A percentile compares a stretch with the other conserved stretches of the same genome.
phyloP scores from a whole-genome alignment of 2,888 invertebrate genomes.

The Caenorhabditis panamensis region DNA sequence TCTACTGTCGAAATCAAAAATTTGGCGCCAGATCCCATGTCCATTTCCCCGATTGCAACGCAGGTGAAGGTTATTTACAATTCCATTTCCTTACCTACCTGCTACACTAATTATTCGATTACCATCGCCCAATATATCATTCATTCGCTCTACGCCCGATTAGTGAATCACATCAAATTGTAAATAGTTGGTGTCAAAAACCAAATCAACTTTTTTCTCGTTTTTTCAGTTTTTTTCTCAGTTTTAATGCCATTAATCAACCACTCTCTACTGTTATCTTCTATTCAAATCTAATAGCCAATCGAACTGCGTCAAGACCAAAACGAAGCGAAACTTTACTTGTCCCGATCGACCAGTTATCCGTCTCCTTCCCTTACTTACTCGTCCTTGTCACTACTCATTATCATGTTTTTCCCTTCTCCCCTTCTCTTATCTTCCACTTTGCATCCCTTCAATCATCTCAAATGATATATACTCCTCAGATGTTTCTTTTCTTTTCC shows the following conservation, averaged over 20 bases:
- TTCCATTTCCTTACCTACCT: not conserved
- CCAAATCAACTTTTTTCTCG: constrained; percentile 6
- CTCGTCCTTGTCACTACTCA: constrained; percentile 59
- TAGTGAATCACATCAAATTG: not conserved
- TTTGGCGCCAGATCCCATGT: constrained; percentile 30
- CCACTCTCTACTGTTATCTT: constrained; percentile 32
- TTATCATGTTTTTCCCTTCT: constrained; percentile 49
- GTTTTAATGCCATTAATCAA: constrained; percentile 37
- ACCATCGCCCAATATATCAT: constrained; percentile 13
- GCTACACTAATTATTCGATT: constrained; percentile 31
- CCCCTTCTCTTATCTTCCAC: constrained; percentile 15
- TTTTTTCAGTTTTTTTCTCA: not conserved
- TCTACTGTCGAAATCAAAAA: constrained; percentile 20
- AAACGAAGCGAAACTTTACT: constrained; percentile 31
- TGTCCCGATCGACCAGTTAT: constrained; percentile 35
- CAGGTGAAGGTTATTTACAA: constrained; percentile 27
- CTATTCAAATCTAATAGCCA: constrained; percentile 56
- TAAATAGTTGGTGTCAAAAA: constrained; percentile 30
- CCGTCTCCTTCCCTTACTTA: constrained; percentile 31
- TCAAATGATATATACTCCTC: constrained; percentile 50
- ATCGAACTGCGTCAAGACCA: constrained; percentile 28
- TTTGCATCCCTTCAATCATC: constrained; percentile 55
- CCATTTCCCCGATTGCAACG: not conserved
- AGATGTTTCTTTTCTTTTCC: constrained; percentile 38
- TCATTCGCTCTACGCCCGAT: constrained; percentile 2